Evolutionary conservation across 2,888 invertebrate genomes (phyloP).

Genomic region (Caenorhabditis sulstoni): DNA sequence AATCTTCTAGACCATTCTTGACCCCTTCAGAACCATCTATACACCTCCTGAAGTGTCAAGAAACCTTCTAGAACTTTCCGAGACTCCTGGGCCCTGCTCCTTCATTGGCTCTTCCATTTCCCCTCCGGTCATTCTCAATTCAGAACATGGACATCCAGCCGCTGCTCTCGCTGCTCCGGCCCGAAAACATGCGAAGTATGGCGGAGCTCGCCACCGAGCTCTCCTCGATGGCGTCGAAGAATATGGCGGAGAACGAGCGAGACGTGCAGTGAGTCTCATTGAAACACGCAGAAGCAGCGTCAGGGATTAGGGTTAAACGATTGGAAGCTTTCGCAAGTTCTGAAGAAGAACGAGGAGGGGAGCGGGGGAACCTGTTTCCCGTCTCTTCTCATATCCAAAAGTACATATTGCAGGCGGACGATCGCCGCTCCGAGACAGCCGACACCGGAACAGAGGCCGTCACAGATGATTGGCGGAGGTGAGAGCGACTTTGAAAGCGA

Average conservation of each 20-base stretch:
- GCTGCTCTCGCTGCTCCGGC: constrained; percentile 59
- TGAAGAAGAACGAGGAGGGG: constrained; percentile 4
- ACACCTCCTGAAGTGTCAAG: too few species aligned
- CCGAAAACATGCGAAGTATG: constrained; percentile 66
- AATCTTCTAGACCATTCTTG: too few species aligned
- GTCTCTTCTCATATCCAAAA: too few species aligned
- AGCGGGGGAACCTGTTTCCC: constrained; percentile 3
- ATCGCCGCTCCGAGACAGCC: constrained; percentile 42
- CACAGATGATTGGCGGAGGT: constrained; percentile 61
- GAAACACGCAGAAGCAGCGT: neutral
- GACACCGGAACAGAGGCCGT: constrained; percentile 54
- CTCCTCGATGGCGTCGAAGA: constrained; percentile 60
- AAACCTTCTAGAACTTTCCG: too few species aligned
- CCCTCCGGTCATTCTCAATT: too few species aligned
- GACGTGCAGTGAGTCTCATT: constrained; percentile 58
- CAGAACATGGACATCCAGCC: constrained; percentile 62
- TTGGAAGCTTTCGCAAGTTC: neutral
- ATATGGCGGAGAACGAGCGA: constrained; percentile 59
- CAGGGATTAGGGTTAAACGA: constrained; percentile 25
- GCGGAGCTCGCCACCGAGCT: constrained; percentile 66
- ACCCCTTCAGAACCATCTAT: too few species aligned
- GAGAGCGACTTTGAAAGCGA: constrained; percentile 10
- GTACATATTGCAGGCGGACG: constrained; percentile 47
- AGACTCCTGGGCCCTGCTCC: too few species aligned
- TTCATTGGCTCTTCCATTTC: too few species aligned